Conservation (phyloP, 1,140 invertebrate genomes). For the Trachelipus rathkii region DNA sequence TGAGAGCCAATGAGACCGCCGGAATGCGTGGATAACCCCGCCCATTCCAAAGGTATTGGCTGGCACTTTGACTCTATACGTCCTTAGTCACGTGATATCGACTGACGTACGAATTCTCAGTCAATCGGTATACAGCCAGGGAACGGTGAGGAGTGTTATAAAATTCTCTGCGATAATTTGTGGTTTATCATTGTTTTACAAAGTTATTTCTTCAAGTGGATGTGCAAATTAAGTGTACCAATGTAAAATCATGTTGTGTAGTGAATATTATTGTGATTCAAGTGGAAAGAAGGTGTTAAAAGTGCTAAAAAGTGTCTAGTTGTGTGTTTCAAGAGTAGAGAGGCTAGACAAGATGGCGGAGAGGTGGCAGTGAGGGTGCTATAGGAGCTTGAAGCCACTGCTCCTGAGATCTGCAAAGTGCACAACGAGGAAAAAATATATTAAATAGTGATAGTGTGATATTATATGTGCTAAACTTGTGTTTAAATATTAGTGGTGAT, state of each 20-base stretch:
- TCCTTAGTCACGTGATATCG: slow-evolving; percentile 1
- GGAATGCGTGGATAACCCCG: neutral
- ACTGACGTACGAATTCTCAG: neutral
- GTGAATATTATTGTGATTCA: neutral
- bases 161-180: neutral
- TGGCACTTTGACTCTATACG: neutral
- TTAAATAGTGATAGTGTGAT: neutral
- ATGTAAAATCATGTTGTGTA: neutral
- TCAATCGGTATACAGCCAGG: neutral
- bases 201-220: neutral
- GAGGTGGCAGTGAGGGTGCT: slow-evolving; percentile 4
- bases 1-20: neutral
- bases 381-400: slow-evolving; percentile 4
- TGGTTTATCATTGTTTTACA: neutral
- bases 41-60: slow-evolving; percentile 9
- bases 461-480: no score
- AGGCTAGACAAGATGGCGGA: slow-evolving; percentile 10
- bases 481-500: no score
- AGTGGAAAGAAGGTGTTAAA: neutral
- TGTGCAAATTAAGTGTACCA: neutral
- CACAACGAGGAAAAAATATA: neutral
- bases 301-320: neutral
- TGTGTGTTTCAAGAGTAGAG: neutral
- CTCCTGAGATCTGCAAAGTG: neutral
- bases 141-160: slow-evolving; percentile 5